Percentiles rank a stretch among this genome's conserved stretches.
These are phyloP conservation scores for Cyanocitta stelleri DNA, from an alignment of 2,113 vertebrate species.

Conservation along the genomic window DNA sequence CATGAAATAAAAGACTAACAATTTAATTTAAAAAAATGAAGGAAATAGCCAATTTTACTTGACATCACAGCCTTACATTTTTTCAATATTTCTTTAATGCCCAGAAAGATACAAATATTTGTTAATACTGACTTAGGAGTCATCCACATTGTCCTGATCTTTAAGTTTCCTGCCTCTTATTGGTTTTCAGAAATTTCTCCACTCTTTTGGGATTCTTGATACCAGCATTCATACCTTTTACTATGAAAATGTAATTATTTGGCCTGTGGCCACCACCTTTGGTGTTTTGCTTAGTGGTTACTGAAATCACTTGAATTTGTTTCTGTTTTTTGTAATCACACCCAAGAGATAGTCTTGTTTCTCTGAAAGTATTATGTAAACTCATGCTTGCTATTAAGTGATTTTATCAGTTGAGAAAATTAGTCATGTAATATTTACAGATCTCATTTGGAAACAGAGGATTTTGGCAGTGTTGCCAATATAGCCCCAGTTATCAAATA, in stretches of 20 bases:
- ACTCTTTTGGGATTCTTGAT: neutral
- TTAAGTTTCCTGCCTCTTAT: neutral
- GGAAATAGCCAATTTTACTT: neutral
- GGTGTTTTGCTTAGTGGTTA: neutral
- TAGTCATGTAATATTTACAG: neutral
- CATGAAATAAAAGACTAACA: neutral
- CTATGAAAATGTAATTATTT: neutral
- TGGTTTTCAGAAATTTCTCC: neutral
- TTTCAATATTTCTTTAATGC: neutral
- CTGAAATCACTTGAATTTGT: neutral
- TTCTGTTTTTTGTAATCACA: neutral
- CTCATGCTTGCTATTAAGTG: neutral
- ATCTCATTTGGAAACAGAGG: neutral
- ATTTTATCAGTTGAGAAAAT: neutral
- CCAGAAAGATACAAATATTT: neutral
- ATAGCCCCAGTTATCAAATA: neutral
- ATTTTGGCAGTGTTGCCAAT: neutral
- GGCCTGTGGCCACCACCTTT: neutral
- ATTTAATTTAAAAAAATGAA: neutral
- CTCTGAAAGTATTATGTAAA: neutral
- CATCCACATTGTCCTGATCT: neutral
- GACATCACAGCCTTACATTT: neutral
- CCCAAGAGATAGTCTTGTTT: neutral
- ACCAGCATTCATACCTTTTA: neutral
- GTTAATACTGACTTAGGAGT: neutral